Percentiles rank a stretch among this genome's conserved stretches.
phyloP scores from a whole-genome alignment of 2,113 vertebrate genomes.

The Microtus montanus region DNA sequence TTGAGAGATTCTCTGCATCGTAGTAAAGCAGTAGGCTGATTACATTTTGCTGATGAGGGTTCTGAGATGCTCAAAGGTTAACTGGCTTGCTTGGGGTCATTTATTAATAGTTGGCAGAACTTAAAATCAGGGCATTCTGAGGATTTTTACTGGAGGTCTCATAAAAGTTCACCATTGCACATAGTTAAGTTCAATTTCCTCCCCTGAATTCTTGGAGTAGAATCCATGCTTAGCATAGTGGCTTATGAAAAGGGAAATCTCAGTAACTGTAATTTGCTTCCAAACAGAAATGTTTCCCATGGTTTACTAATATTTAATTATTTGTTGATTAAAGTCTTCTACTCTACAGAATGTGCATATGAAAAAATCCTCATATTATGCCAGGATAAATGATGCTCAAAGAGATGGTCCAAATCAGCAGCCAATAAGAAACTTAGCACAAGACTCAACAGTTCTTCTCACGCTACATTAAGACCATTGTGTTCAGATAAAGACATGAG shows the following conservation, averaged over 20 bases:
- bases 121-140: not conserved
- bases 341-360: not conserved
- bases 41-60: conserved; percentile 40
- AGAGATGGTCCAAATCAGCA: not conserved
- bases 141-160: not conserved
- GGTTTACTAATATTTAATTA: not conserved
- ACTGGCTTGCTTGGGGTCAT: not conserved
- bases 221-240: not conserved
- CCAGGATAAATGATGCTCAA: not conserved
- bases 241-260: not conserved
- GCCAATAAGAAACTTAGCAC: not conserved
- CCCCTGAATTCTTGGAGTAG: not conserved
- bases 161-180: conserved; percentile 34
- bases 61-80: conserved; percentile 18
- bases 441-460: not conserved
- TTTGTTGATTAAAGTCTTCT: not conserved
- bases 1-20: not conserved
- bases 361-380: not conserved
- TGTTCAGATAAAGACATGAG: not conserved
- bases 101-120: conserved; percentile 22
- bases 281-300: not conserved
- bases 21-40: not conserved
- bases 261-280: not conserved
- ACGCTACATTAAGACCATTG: not conserved
- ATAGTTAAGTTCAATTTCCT: conserved; percentile 5